Base-by-base conservation (phyloP, 2,797 vertebrate species). In the Champsocephalus gunnari region DNA sequence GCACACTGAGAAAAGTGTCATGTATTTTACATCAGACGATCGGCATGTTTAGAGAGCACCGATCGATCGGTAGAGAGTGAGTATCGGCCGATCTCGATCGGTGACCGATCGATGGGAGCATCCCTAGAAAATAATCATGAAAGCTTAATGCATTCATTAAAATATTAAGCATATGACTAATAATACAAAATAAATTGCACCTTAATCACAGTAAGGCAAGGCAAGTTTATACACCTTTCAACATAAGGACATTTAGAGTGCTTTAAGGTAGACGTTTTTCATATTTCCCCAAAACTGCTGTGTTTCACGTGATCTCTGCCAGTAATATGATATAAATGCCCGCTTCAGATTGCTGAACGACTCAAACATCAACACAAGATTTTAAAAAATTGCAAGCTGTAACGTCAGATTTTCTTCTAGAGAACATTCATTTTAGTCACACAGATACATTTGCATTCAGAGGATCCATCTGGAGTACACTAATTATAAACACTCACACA, bases 401-500 rank as follows among this genome's bases (percentile, higher is more conserved):
- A 12, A 0, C 12, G 41, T 62, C 3, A 28, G 59, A 60, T 73
- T 43, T 55, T 13, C 56, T 21, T 66, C 28, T 77, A 65, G 63
- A 43, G 21, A 28, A 70, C 64, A 58, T 21, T 0, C 1, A 75
- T 87, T 82, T 79, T 50, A 51, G 43, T 65, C 54, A 50, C 62
- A 75, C 58, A 38, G 19, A 67, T 32, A 3, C 24, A 68, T 75
- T 79, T 53, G 54, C 56, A 62, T 81, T 67, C 67, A 75, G 50
- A 76, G 28, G 71, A 45, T n/a, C 5, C 6, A 43, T 24, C 61
- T 56, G 3, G 24, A 60, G 41, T 28, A 16, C 54, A 59, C 44
- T 82, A 32, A 85, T 78, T 74, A 64, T 56, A 60, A 75, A 66
- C 49, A 83, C 67, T 50, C 43, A 21, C 38, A 62, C 57, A 58